phyloP scores from a whole-genome alignment of 2,113 vertebrate genomes.

The Carassius auratus region DNA sequence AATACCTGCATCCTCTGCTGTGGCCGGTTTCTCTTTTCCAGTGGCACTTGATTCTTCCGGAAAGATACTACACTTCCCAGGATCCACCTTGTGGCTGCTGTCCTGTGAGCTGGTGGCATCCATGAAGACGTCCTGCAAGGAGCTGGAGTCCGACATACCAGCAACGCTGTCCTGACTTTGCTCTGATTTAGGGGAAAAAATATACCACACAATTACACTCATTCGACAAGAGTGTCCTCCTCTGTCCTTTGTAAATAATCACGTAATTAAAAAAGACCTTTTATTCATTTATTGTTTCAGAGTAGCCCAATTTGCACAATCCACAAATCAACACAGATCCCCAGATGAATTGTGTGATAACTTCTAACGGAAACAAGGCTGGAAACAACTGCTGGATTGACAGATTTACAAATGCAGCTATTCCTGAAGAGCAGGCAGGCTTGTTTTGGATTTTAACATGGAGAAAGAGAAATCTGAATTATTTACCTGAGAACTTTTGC shows the following conservation, averaged over 20 bases:
- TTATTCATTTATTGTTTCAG: background rate
- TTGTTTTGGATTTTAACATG: background rate
- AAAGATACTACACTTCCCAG: constrained; percentile 78
- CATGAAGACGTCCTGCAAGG: constrained; percentile 91
- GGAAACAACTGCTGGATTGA: constrained; percentile 5
- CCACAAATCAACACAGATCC: constrained; percentile 33
- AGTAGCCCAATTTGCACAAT: background rate
- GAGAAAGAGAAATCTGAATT: background rate
- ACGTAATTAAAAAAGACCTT: background rate
- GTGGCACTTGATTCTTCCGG: constrained; percentile 76
- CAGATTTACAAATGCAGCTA: background rate
- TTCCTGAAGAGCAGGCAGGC: constrained; percentile 14
- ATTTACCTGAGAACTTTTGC: background rate
- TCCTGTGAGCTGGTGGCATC: constrained; percentile 90
- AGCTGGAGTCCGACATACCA: constrained; percentile 94
- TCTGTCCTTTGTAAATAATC: background rate
- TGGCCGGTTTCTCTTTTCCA: constrained; percentile 76
- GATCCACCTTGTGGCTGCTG: constrained; percentile 81
- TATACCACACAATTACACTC: constrained; percentile 44
- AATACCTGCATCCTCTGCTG: constrained; percentile 82
- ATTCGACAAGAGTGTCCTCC: constrained; percentile 48
- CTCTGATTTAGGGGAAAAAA: constrained; percentile 75
- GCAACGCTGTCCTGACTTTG: constrained; percentile 95
- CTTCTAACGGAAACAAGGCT: background rate
- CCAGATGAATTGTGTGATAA: constrained; percentile 14